phyloP scores from a whole-genome alignment of 2,888 invertebrate species.

The Agriopis marginaria region DNA sequence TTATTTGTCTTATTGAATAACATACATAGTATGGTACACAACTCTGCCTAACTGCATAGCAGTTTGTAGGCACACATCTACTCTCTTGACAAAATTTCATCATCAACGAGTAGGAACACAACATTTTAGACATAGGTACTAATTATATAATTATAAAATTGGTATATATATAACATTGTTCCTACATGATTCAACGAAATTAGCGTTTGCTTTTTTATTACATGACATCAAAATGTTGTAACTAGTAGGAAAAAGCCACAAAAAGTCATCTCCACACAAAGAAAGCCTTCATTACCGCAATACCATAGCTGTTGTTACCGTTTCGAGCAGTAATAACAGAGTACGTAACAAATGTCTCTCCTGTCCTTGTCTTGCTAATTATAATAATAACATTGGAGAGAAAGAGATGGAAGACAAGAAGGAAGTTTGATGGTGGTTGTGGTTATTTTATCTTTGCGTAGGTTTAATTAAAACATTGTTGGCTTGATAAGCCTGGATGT shows the following conservation, averaged over 20 bases:
- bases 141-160: too few relatives aligned
- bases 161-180: not conserved
- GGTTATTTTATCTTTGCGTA: not conserved
- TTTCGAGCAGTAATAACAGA: constrained; percentile 1
- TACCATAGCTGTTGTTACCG: constrained; percentile 3
- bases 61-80: too few relatives aligned
- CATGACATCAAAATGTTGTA: not conserved
- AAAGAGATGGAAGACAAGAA: constrained; percentile 7
- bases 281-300: constrained; percentile 1
- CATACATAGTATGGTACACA: too few relatives aligned
- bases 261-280: not conserved
- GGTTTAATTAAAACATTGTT: constrained; percentile 20
- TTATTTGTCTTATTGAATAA: too few relatives aligned
- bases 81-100: too few relatives aligned
- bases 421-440: not conserved
- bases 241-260: not conserved
- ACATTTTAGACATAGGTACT: too few relatives aligned
- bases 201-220: not conserved
- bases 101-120: too few relatives aligned
- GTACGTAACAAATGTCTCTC: not conserved
- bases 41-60: too few relatives aligned
- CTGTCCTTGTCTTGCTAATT: not conserved
- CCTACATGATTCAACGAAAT: not conserved
- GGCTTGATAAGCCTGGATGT: not conserved
- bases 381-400: not conserved